Conservation (phyloP, 2,797 vertebrate genomes). For the Rhincodon typus region DNA sequence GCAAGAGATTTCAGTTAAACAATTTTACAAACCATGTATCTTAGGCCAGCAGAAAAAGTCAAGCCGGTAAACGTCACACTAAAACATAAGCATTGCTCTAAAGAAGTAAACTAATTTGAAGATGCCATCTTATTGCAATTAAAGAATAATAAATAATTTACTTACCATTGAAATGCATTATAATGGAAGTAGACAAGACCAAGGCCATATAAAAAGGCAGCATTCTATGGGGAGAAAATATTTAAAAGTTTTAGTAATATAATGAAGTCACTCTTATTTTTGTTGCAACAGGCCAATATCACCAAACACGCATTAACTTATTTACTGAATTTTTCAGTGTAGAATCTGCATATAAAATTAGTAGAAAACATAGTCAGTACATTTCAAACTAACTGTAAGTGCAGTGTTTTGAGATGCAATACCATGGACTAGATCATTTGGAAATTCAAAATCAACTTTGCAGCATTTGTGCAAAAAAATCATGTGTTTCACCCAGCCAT, state of each 20-base stretch:
- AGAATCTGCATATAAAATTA: neutral
- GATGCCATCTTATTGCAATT: constrained; percentile 1
- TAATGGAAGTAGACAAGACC: constrained; percentile 99
- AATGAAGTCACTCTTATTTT: neutral
- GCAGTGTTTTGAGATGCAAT: neutral
- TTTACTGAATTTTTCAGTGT: neutral
- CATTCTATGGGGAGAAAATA: constrained; percentile 71
- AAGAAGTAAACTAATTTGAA: neutral
- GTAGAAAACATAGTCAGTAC: neutral
- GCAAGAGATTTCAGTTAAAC: neutral
- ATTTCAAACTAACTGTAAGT: neutral
- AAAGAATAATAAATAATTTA: constrained; percentile 45
- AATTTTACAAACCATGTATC: neutral
- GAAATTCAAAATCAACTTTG: neutral
- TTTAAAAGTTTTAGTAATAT: constrained; percentile 22
- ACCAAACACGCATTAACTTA: neutral
- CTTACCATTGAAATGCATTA: constrained; percentile 99
- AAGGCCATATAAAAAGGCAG: constrained; percentile 98
- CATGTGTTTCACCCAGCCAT: neutral
- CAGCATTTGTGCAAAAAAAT: neutral
- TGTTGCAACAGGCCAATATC: neutral
- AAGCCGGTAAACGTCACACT: neutral
- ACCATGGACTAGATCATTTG: neutral
- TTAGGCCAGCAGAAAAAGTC: neutral
- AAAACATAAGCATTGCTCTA: neutral